Percentiles rank a stretch among this genome's conserved stretches.
These are phyloP conservation scores for Taphrorychus bicolor DNA, from an alignment of 2,888 invertebrate species.

Conservation along the genomic window DNA sequence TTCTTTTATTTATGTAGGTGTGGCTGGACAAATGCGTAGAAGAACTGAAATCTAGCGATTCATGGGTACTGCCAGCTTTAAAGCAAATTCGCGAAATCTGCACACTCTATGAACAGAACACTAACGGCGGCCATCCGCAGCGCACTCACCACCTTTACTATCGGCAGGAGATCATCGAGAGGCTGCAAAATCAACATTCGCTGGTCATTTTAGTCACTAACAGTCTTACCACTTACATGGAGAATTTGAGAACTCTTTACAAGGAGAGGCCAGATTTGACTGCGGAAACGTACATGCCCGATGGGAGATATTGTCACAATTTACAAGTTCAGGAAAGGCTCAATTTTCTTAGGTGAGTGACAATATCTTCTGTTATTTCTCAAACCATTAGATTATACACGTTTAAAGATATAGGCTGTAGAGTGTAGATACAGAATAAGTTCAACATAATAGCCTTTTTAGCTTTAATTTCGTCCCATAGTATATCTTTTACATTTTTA, in stretches of 20 bases:
- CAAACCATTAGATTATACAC: background rate
- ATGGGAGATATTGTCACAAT: slow-evolving; percentile 89
- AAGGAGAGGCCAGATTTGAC: slow-evolving; percentile 79
- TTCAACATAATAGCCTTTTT: too few relatives aligned
- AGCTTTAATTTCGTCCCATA: too few relatives aligned
- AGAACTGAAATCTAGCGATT: slow-evolving; percentile 85
- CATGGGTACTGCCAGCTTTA: slow-evolving; percentile 93
- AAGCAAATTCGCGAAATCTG: slow-evolving; percentile 97
- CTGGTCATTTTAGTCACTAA: slow-evolving; percentile 93
- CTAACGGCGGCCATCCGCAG: slow-evolving; percentile 64
- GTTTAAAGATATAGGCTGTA: too few relatives aligned
- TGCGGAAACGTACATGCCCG: slow-evolving; percentile 79
- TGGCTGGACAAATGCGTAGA: slow-evolving; percentile 97
- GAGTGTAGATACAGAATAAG: too few relatives aligned
- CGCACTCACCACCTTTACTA: slow-evolving; percentile 66
- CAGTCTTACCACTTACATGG: slow-evolving; percentile 91
- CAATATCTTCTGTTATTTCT: too few relatives aligned
- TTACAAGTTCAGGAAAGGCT: slow-evolving; percentile 94
- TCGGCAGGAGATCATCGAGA: slow-evolving; percentile 73
- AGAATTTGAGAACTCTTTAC: slow-evolving; percentile 74
- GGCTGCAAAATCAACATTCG: slow-evolving; percentile 89
- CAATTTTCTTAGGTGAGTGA: slow-evolving; percentile 75
- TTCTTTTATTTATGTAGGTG: slow-evolving; percentile 23
- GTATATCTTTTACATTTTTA: too few relatives aligned
- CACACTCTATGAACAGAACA: slow-evolving; percentile 87